phyloP scores from a whole-genome alignment of 2,113 vertebrate genomes.

The Pedionomus torquatus region DNA sequence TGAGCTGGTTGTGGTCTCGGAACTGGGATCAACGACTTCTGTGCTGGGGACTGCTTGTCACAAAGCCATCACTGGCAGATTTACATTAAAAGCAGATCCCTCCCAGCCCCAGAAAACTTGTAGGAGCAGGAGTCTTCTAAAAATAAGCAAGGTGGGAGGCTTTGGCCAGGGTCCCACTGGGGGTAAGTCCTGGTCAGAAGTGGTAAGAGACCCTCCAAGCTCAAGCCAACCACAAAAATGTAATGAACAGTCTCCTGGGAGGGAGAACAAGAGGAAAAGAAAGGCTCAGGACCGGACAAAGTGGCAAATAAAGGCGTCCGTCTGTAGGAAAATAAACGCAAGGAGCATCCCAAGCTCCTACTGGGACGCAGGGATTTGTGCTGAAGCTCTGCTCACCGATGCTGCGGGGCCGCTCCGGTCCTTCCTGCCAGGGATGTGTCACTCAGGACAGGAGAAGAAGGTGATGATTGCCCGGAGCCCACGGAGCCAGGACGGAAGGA shows the following conservation, averaged over 20 bases:
- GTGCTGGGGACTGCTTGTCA: background rate
- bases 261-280: too few species aligned
- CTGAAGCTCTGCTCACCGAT: slow-evolving; percentile 43
- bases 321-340: background rate
- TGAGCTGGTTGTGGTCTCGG: background rate
- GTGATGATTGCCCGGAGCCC: slow-evolving; percentile 72
- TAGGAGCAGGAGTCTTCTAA: background rate
- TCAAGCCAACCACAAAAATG: background rate
- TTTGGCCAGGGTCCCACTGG: background rate
- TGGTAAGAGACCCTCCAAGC: background rate
- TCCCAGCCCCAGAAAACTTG: too few species aligned
- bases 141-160: background rate
- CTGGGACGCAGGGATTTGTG: accelerated
- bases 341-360: accelerated
- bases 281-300: accelerated
- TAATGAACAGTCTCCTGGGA: background rate
- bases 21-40: background rate
- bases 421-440: slow-evolving; percentile 31
- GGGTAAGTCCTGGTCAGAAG: background rate
- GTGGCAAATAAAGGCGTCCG: background rate
- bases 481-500: slow-evolving; percentile 82
- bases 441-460: slow-evolving; percentile 47
- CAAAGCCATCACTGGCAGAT: background rate
- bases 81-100: background rate
- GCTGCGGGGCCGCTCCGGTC: slow-evolving; percentile 16